These are phyloP conservation scores for Gobionotothen gibberifrons DNA, from an alignment of 2,797 vertebrate species.

Conservation along the genomic window DNA sequence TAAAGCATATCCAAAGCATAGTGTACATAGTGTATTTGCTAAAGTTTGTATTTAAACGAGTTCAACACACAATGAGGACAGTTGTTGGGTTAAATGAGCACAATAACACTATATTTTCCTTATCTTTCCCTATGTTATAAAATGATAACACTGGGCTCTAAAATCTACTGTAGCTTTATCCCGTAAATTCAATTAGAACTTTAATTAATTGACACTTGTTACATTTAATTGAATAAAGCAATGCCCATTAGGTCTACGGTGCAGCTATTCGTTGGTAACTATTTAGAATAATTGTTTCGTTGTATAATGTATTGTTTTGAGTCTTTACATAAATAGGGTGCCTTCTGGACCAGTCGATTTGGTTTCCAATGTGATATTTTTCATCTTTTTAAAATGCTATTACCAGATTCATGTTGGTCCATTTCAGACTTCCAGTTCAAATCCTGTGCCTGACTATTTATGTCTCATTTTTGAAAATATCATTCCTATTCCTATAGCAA, in stretches of 20 bases:
- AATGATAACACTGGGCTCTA: constrained; percentile 1
- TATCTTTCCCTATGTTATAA: neutral
- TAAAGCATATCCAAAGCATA: constrained; percentile 49
- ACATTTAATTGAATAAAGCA: neutral
- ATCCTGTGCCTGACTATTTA: constrained; percentile 44
- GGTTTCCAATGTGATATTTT: constrained; percentile 35
- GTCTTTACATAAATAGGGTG: constrained; percentile 47
- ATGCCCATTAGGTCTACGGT: constrained; percentile 12
- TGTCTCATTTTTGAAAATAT: constrained; percentile 12
- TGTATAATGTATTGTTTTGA: neutral
- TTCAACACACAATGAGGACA: constrained; percentile 21
- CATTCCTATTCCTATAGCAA: neutral
- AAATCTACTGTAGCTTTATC: constrained; percentile 16
- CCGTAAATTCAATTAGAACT: constrained; percentile 16
- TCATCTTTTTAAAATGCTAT: constrained; percentile 27
- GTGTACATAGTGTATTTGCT: neutral
- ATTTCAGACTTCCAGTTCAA: constrained; percentile 24
- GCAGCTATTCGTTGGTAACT: constrained; percentile 25
- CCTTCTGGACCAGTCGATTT: constrained; percentile 56
- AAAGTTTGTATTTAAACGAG: constrained; percentile 25
- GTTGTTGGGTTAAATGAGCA: constrained; percentile 21
- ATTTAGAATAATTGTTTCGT: constrained; percentile 9
- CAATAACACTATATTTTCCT: constrained; percentile 12
- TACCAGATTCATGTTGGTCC: constrained; percentile 36
- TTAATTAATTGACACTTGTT: constrained; percentile 1